phyloP scores from a whole-genome alignment of 2,113 vertebrate genomes.

The Papio anubis region DNA sequence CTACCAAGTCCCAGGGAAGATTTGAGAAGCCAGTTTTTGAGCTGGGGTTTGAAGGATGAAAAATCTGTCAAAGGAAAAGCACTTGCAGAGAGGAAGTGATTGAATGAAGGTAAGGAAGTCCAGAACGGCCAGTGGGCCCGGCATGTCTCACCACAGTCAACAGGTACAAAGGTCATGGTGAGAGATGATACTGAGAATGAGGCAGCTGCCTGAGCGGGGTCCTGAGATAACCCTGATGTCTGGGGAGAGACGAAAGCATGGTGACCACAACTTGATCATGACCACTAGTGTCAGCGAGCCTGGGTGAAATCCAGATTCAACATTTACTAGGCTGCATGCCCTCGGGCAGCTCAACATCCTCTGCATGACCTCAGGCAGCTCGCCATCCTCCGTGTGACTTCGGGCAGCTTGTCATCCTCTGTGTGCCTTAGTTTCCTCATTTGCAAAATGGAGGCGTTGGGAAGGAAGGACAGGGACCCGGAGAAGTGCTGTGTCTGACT shows the following conservation, averaged over 20 bases:
- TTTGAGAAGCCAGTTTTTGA: not conserved
- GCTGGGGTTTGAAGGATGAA: not conserved
- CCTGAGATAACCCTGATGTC: fast-evolving
- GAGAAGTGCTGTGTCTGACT: not conserved
- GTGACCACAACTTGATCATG: fast-evolving
- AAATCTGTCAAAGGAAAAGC: fast-evolving
- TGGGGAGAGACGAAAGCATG: fast-evolving
- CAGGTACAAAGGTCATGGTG: fast-evolving
- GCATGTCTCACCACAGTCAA: not conserved
- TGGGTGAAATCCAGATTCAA: fast-evolving
- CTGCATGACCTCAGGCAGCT: fast-evolving
- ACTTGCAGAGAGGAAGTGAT: not conserved
- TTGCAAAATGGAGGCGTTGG: fast-evolving
- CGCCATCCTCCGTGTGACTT: fast-evolving
- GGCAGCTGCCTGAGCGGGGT: too few relatives aligned
- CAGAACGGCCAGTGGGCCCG: fast-evolving
- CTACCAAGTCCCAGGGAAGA: fast-evolving
- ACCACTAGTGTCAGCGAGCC: fast-evolving
- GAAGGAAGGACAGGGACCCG: too few relatives aligned
- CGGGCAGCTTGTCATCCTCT: too few relatives aligned
- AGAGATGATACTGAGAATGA: fast-evolving
- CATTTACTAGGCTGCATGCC: not conserved
- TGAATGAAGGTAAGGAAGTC: too few relatives aligned
- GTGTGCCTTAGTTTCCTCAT: fast-evolving
- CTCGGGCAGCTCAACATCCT: fast-evolving